Evolutionary conservation across 2,113 vertebrate genomes (phyloP), one percentile per base, ranked within the genome.

Genomic region (Megaceryle torquata): DNA sequence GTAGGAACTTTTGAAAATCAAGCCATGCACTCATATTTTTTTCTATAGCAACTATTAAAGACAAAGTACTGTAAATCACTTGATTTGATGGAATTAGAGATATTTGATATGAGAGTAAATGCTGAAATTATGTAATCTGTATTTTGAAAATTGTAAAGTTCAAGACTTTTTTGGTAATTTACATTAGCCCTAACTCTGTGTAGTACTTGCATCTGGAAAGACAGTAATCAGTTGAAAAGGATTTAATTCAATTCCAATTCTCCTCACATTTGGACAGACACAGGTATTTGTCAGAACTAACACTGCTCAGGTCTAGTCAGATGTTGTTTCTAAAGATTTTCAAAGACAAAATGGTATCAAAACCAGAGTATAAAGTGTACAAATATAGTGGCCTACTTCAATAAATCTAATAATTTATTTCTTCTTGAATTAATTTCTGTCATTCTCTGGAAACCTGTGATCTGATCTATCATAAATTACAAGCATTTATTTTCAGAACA

Each of bases 111-210:
- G 10, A 56, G 37, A 65, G 77, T 5, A 86, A 46, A 37, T 26
- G 4, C 8, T 75, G 37, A 75, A 79, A 68, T n/a, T 59, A 35
- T 25, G 37, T 51, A 3, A 35, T n/a, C 9, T 9, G 4, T 64
- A 39, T 81, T 28, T 82, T 53, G 18, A 82, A 71, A 69, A 65
- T 28, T 28, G 3, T 25, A 43, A 41, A 33, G 2, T 35, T 71
- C 6, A 5, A 11, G 7, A 0, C 1, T 17, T n/a, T 26, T 46
- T 56, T 63, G 2, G 4, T 59, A 50, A 31, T 15, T 60, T 13
- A 18, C 1, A 33, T 15, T 53, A 61, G 1, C 3, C 15, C 72
- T 88, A 53, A 9, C 44, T 84, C 31, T n/a, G 61, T 33, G 14
- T 33, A 25, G 11, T 12, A 35, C 12, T 53, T 81, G 3, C 12